These are phyloP conservation scores for Labia minor DNA, from an alignment of 2,888 invertebrate species.

Conservation along the genomic window DNA sequence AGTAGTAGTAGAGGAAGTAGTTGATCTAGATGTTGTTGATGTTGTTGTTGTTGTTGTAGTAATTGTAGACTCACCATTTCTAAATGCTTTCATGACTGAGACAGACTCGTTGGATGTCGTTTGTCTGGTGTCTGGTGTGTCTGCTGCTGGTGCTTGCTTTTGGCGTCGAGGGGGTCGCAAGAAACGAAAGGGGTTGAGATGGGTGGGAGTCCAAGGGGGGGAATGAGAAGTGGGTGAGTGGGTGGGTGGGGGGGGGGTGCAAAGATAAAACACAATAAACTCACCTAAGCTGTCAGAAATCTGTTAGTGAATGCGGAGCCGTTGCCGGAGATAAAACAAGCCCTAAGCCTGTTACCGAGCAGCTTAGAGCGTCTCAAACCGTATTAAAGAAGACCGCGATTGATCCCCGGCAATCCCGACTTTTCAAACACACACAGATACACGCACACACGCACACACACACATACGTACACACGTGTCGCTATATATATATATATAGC, in stretches of 20 bases:
- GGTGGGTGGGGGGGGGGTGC: conserved; percentile 8
- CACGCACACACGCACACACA: conserved; percentile 22
- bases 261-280: conserved; percentile 34
- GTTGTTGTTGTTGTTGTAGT: too few species aligned
- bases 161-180: too few species aligned
- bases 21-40: too few species aligned
- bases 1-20: too few species aligned
- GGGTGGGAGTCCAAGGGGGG: not conserved
- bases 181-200: not conserved
- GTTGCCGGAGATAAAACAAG: conserved; percentile 33
- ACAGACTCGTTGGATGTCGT: too few species aligned
- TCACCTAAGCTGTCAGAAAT: conserved; percentile 34
- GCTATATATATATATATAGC: conserved; percentile 15
- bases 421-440: conserved; percentile 30
- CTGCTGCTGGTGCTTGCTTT: too few species aligned
- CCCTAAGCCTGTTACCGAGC: conserved; percentile 34
- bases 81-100: too few species aligned
- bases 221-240: not conserved
- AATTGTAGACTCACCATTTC: too few species aligned
- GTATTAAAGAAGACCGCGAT: conserved; percentile 34
- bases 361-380: conserved; percentile 34
- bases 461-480: conserved; percentile 20
- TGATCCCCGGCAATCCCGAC: conserved; percentile 32
- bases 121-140: too few species aligned
- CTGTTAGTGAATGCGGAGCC: conserved; percentile 33